phyloP scores from a whole-genome alignment of 2,797 vertebrate species.

The Mormyrus proboscirostris region DNA sequence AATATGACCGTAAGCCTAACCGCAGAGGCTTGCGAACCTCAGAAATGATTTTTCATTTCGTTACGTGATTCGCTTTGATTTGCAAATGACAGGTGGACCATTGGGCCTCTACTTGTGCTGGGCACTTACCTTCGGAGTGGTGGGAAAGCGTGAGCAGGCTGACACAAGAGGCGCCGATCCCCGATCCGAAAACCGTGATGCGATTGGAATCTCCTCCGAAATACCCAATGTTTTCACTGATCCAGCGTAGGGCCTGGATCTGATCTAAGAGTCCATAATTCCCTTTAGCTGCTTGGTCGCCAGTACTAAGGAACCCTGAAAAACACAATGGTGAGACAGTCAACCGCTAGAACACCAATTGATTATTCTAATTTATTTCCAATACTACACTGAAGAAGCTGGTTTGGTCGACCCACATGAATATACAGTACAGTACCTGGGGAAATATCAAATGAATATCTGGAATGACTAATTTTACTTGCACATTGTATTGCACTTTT shows the following conservation, averaged over 20 bases:
- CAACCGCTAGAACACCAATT: neutral
- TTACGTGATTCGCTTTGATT: neutral
- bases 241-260: conserved; percentile 95
- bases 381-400: neutral
- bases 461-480: neutral
- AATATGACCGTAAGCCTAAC: neutral
- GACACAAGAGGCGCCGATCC: conserved; percentile 95
- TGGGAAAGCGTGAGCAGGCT: conserved; percentile 94
- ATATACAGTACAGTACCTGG: neutral
- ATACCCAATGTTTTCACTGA: conserved; percentile 97
- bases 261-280: conserved; percentile 97
- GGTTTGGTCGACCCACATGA: neutral
- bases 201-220: conserved; percentile 94
- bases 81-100: neutral
- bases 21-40: neutral
- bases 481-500: neutral
- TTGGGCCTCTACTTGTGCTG: neutral
- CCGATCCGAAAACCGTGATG: conserved; percentile 95
- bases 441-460: neutral
- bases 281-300: conserved; percentile 97
- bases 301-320: conserved; percentile 90
- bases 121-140: conserved; percentile 85
- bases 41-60: neutral
- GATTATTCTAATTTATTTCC: conserved; percentile 10
- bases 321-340: conserved; percentile 8